phyloP scores from a whole-genome alignment of 2,888 invertebrate species.

The Nomada fucata region DNA sequence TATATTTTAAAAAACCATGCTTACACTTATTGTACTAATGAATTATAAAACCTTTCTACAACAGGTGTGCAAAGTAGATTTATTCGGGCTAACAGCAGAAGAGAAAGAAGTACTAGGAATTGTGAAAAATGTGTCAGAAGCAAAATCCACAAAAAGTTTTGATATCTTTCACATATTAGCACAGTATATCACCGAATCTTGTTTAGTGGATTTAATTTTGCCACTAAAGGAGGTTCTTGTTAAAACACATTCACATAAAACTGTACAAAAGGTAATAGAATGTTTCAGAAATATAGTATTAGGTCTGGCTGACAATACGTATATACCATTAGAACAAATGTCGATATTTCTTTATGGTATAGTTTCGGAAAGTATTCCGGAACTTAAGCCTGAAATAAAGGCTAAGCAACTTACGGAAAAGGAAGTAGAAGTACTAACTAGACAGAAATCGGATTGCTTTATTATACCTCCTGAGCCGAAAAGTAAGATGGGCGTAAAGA shows the following conservation, averaged over 20 bases:
- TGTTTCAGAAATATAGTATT: slow-evolving; percentile 91
- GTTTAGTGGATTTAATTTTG: slow-evolving; percentile 90
- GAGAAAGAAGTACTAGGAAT: slow-evolving; percentile 96
- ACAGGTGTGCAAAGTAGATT: slow-evolving; percentile 92
- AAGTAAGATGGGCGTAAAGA: slow-evolving; percentile 86
- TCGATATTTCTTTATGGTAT: slow-evolving; percentile 93
- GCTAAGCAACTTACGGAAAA: slow-evolving; percentile 85
- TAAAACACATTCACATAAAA: slow-evolving; percentile 91
- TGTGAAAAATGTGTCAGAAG: slow-evolving; percentile 92
- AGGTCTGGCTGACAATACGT: slow-evolving; percentile 93
- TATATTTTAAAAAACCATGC: background rate
- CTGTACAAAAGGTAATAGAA: slow-evolving; percentile 91
- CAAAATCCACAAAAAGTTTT: slow-evolving; percentile 93
- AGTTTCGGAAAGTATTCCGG: slow-evolving; percentile 92
- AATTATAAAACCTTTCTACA: slow-evolving; percentile 2
- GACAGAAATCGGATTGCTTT: slow-evolving; percentile 90
- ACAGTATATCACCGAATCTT: slow-evolving; percentile 90
- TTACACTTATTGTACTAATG: background rate
- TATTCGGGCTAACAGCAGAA: slow-evolving; percentile 94
- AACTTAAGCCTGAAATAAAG: slow-evolving; percentile 86
- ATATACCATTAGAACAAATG: slow-evolving; percentile 89
- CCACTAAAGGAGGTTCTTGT: slow-evolving; percentile 93
- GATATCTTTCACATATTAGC: slow-evolving; percentile 93
- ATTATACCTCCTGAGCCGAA: slow-evolving; percentile 91
- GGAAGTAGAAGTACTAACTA: slow-evolving; percentile 84